phyloP scores from a whole-genome alignment of 2,797 vertebrate species.

The Microctenopoma steveboyesi region DNA sequence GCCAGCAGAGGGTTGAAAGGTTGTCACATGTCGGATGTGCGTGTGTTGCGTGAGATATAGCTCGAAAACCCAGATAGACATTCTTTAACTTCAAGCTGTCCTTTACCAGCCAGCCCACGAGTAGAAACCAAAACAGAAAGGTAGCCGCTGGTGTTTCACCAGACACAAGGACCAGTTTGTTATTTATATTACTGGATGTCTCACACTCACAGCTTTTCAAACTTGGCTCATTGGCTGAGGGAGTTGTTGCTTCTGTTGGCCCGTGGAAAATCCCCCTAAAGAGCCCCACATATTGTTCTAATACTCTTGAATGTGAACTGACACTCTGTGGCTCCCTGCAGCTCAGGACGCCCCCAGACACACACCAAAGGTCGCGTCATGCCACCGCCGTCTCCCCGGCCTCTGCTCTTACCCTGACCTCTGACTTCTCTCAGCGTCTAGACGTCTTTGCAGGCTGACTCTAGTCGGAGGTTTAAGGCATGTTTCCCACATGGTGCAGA shows the following conservation, averaged over 20 bases:
- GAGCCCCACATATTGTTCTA: slow-evolving; percentile 50
- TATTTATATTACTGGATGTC: not conserved
- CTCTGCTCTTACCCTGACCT: slow-evolving; percentile 34
- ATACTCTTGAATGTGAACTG: slow-evolving; percentile 53
- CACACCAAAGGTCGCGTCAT: slow-evolving; percentile 22
- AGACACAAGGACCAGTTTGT: not conserved
- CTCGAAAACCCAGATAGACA: not conserved
- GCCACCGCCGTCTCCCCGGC: slow-evolving; percentile 19
- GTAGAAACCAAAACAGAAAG: not conserved
- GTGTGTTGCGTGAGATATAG: no score
- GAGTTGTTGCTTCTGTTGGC: slow-evolving; percentile 1
- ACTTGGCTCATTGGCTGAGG: not conserved
- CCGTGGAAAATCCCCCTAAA: not conserved
- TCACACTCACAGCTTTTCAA: not conserved
- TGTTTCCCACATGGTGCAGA: slow-evolving; percentile 4
- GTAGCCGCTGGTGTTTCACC: not conserved
- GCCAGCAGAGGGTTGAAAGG: no score
- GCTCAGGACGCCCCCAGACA: slow-evolving; percentile 6
- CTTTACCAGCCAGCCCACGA: no score
- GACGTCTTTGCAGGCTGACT: not conserved
- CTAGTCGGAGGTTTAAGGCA: slow-evolving; percentile 12
- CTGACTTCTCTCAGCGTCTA: slow-evolving; percentile 23
- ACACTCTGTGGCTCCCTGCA: slow-evolving; percentile 30
- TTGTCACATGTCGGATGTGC: no score
- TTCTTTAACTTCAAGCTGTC: not conserved